Percentiles rank a stretch among this genome's conserved stretches.
phyloP scores from a whole-genome alignment of 2,113 vertebrate genomes.

The Baryphthengus martii region DNA sequence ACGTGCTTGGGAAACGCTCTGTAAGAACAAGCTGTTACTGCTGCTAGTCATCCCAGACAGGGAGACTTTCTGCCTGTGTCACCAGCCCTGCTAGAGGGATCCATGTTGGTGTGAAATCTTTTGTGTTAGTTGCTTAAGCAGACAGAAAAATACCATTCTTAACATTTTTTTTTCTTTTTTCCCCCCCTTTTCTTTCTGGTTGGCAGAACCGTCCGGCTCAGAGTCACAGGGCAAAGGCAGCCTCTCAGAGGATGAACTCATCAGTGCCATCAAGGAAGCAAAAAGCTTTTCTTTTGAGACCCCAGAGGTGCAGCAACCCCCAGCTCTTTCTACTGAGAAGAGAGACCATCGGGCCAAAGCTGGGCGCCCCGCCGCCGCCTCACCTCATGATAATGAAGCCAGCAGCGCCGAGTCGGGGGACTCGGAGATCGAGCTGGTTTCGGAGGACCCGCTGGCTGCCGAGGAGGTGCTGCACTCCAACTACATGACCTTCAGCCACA shows the following conservation, averaged over 20 bases:
- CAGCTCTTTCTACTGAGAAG: neutral
- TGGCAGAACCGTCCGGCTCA: slow-evolving; percentile 74
- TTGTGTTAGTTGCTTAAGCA: slow-evolving; percentile 6
- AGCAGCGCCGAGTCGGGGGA: slow-evolving; percentile 94
- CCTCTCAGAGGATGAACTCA: slow-evolving; percentile 76
- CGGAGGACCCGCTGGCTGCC: slow-evolving; percentile 82
- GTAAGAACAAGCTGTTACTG: neutral
- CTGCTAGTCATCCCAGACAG: neutral
- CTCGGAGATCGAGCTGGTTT: slow-evolving; percentile 93
- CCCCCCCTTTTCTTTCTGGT: neutral
- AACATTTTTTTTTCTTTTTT: neutral
- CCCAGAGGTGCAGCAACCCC: slow-evolving; percentile 24
- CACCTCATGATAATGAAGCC: slow-evolving; percentile 78
- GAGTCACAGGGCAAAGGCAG: slow-evolving; percentile 77
- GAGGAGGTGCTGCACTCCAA: slow-evolving; percentile 77
- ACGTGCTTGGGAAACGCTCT: neutral
- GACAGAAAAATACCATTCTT: neutral
- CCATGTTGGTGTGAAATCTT: neutral
- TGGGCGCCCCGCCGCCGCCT: neutral
- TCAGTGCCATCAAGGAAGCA: slow-evolving; percentile 75
- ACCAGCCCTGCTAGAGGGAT: neutral
- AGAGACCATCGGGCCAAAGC: slow-evolving; percentile 35
- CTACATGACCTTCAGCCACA: slow-evolving; percentile 83
- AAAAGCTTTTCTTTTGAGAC: slow-evolving; percentile 71
- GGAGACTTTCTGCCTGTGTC: neutral